phyloP scores from a whole-genome alignment of 92 coral and sea anemone genomes.

The Porites evermanni region DNA sequence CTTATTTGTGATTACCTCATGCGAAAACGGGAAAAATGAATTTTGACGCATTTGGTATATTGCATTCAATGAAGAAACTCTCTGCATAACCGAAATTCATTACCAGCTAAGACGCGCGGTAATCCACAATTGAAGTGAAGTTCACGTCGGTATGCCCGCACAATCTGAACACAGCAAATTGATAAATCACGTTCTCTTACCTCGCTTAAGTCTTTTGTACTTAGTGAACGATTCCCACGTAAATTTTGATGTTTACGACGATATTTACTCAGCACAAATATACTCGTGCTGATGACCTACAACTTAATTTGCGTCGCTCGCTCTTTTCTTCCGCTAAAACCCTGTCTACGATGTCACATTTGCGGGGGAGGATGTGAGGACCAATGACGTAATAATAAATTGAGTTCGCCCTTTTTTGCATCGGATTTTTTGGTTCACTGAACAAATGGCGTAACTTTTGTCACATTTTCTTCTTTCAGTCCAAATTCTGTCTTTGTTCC shows the following conservation, averaged over 20 bases:
- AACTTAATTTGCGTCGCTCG: neutral
- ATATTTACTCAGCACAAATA: constrained; percentile 21
- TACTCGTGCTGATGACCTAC: neutral
- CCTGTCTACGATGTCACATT: neutral
- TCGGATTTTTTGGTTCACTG: neutral
- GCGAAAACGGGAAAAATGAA: neutral
- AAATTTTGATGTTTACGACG: neutral
- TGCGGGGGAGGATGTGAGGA: neutral
- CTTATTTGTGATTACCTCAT: no score
- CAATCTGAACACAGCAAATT: neutral
- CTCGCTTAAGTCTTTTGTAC: neutral
- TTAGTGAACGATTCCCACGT: neutral
- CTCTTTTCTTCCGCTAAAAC: neutral
- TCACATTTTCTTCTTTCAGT: no score
- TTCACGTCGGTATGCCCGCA: neutral
- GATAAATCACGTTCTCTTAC: neutral
- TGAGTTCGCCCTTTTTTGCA: neutral
- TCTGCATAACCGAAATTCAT: constrained; percentile 27
- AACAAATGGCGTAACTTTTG: neutral
- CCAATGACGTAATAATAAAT: neutral
- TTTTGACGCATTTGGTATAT: neutral
- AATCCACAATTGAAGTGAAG: neutral
- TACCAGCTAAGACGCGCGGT: neutral
- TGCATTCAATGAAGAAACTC: no score
- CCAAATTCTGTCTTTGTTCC: no score